A percentile compares a stretch with the other conserved stretches of the same genome.
Conservation (phyloP, 2,797 vertebrate species). For the Urosaurus nigricauda region DNA sequence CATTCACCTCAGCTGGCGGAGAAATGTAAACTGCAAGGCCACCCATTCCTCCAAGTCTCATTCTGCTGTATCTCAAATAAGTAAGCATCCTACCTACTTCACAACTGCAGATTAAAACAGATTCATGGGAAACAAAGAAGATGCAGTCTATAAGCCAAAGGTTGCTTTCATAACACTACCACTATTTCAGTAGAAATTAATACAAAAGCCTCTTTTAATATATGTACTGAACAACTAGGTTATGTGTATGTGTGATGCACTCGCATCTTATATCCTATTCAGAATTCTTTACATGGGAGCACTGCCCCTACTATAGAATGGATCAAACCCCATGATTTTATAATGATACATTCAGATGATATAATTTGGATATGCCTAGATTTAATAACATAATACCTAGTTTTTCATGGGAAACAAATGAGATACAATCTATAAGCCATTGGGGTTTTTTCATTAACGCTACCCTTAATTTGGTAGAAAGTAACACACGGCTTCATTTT, state of each 20-base stretch:
- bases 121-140: too few species aligned
- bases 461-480: constrained; percentile 25
- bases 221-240: not conserved
- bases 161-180: too few species aligned
- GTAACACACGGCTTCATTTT: constrained; percentile 56
- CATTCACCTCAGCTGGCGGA: not conserved
- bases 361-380: not conserved
- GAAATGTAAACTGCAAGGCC: not conserved
- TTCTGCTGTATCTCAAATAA: too few species aligned
- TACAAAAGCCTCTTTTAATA: too few species aligned
- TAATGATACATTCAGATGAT: not conserved
- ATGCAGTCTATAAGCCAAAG: too few species aligned
- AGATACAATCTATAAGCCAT: not conserved
- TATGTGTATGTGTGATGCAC: not conserved
- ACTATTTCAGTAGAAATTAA: too few species aligned
- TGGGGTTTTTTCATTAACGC: not conserved
- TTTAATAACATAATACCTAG: not conserved
- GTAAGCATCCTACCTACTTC: too few species aligned
- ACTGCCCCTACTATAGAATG: not conserved
- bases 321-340: not conserved
- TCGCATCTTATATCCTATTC: not conserved
- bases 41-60: not conserved
- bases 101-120: too few species aligned
- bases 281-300: not conserved
- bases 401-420: not conserved